Base-by-base conservation (phyloP, 2,797 vertebrate genomes). In the Bufotes viridis region DNA sequence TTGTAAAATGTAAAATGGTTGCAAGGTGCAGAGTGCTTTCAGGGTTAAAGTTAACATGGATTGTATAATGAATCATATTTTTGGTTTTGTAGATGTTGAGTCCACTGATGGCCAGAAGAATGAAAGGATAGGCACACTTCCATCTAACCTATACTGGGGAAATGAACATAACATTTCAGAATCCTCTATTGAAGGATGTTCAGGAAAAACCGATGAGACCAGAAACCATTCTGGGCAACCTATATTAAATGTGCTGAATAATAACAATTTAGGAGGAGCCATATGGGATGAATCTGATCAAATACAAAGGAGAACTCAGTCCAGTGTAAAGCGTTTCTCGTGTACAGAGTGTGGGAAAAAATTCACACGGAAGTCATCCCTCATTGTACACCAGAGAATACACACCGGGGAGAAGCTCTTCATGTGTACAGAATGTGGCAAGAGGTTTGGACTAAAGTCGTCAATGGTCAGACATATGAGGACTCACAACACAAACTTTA, bases 381-480 rank as follows among this genome's bases (percentile, higher is more conserved):
- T 88, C 60, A 88, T 88, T 51, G 87, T 88, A 20, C 87, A 88
- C 42, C 87, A 84, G 65, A 79, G 87, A 53, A 84, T 51, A 34
- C 87, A 88, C 75, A 88, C 87, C 17, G 87, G 87, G 12, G 82
- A 88, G 81, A 88, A 88, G 67, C 81, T 70, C 10, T 88, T 78
- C 55, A 88, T 88, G 87, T 88, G 87, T 17, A 61, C 87, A 63
- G 81, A 88, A 9, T 88, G 87, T 72, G 87, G 87, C 29, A 88
- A 80, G 75, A 84, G 87, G 63, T 88, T 88, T 72, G 87, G 87
- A 11, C 72, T 88, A 18, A 88, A 88, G 29, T 88, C 81, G 17
- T 84, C 87, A 60, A 55, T 88, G 57, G 87, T 84, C 72, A 60
- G 87, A 29, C 87, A 84, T 20, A 67, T 61, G 29, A 84, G 82